Conservation (phyloP, 2,888 invertebrate genomes). For the Spodoptera exigua region DNA sequence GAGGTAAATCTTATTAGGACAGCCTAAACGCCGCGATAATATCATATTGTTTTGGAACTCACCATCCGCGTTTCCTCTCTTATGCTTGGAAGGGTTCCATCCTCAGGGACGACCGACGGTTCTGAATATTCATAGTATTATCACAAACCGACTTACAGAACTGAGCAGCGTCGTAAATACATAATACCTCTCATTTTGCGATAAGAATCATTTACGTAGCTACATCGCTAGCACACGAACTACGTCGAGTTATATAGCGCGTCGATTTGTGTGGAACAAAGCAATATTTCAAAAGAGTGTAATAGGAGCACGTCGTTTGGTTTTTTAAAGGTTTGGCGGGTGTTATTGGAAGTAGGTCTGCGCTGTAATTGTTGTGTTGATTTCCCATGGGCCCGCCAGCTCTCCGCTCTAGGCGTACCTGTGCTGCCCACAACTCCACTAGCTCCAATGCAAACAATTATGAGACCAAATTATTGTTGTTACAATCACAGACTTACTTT, state of each 20-base stretch:
- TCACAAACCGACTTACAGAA: conserved; percentile 84
- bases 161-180: conserved; percentile 81
- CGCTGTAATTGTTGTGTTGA: conserved; percentile 87
- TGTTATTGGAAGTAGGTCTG: conserved; percentile 84
- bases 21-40: conserved; percentile 87
- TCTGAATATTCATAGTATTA: conserved; percentile 88
- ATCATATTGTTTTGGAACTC: conserved; percentile 88
- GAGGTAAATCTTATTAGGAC: conserved; percentile 89
- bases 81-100: conserved; percentile 86
- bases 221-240: conserved; percentile 46
- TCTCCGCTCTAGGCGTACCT: conserved; percentile 71
- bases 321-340: conserved; percentile 77
- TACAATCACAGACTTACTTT: conserved; percentile 17
- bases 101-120: conserved; percentile 81
- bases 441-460: conserved; percentile 68
- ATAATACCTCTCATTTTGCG: conserved; percentile 75
- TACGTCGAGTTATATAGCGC: conserved; percentile 42
- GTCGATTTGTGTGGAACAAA: conserved; percentile 52
- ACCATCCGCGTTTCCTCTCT: conserved; percentile 86
- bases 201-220: conserved; percentile 70
- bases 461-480: conserved; percentile 45
- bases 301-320: conserved; percentile 66
- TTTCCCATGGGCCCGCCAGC: conserved; percentile 82
- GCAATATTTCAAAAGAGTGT: conserved; percentile 54
- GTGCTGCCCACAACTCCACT: conserved; percentile 62